Percentiles rank a stretch among this genome's conserved stretches.
Evolutionary conservation across 2,888 invertebrate genomes (phyloP).

Genomic region (Lydus trimaculatus): DNA sequence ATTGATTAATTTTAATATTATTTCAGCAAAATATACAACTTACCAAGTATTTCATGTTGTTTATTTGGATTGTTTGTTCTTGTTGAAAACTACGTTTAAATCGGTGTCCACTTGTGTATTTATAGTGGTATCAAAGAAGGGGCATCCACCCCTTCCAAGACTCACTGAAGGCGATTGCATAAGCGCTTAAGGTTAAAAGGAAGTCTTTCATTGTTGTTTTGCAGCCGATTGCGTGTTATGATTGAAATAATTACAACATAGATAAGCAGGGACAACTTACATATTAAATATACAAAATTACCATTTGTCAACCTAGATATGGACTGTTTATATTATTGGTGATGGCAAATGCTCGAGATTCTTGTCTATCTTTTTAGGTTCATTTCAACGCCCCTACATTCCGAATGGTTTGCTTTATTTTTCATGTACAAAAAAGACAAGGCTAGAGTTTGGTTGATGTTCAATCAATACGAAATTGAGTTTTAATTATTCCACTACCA

Average conservation of each 20-base stretch:
- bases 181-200: conserved; percentile 43
- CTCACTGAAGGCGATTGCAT: conserved; percentile 34
- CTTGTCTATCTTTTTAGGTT: too few relatives aligned
- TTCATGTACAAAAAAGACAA: too few relatives aligned
- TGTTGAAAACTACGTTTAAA: conserved; percentile 8
- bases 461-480: too few relatives aligned
- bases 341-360: background rate
- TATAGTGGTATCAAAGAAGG: conserved; percentile 25
- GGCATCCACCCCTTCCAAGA: conserved; percentile 41
- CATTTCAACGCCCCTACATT: too few relatives aligned
- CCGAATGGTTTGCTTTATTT: too few relatives aligned
- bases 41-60: conserved; percentile 46
- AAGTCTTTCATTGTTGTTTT: conserved; percentile 39
- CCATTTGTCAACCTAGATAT: background rate
- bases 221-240: conserved; percentile 38
- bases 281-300: background rate
- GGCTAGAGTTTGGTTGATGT: too few relatives aligned
- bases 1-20: background rate
- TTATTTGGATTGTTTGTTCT: conserved; percentile 12
- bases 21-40: conserved; percentile 13
- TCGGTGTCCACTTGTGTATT: conserved; percentile 15
- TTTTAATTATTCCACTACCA: too few relatives aligned
- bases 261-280: background rate
- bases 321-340: conserved; percentile 6
- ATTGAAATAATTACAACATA: conserved; percentile 30